A percentile compares a stretch with the other conserved stretches of the same genome.
Evolutionary conservation across 2,888 invertebrate species (phyloP).

Genomic region (Blastobasis lacticolella): DNA sequence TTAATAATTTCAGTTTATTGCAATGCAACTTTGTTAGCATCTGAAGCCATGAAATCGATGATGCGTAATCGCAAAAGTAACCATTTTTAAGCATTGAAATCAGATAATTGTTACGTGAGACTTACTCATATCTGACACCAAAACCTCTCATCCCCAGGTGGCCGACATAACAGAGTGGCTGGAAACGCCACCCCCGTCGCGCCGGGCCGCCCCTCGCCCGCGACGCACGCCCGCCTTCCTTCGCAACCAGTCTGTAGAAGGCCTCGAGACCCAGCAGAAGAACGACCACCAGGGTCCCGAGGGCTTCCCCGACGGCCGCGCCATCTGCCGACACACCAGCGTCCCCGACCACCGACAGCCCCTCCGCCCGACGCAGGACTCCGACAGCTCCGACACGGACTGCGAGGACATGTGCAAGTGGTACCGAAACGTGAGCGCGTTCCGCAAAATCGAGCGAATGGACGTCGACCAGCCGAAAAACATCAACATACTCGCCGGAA

Average conservation of each 20-base stretch:
- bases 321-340: constrained; percentile 48
- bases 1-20: no score
- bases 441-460: constrained; percentile 34
- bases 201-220: constrained; percentile 41
- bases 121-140: no score
- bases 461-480: constrained; percentile 34
- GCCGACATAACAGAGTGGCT: constrained; percentile 64
- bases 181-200: constrained; percentile 48
- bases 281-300: constrained; percentile 24
- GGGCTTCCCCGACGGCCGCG: constrained; percentile 18
- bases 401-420: constrained; percentile 29
- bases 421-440: constrained; percentile 28
- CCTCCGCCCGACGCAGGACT: constrained; percentile 12
- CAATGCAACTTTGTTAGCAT: no score
- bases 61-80: no score
- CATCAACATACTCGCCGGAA: constrained; percentile 26
- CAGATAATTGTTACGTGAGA: no score
- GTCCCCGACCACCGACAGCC: constrained; percentile 30
- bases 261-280: constrained; percentile 42
- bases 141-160: constrained; percentile 32
- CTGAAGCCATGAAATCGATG: no score
- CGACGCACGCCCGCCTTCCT: constrained; percentile 46
- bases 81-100: no score
- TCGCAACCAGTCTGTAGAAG: constrained; percentile 63
- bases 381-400: constrained; percentile 36